Conservation (phyloP, 2,797 vertebrate genomes). For the Carcharodon carcharias region DNA sequence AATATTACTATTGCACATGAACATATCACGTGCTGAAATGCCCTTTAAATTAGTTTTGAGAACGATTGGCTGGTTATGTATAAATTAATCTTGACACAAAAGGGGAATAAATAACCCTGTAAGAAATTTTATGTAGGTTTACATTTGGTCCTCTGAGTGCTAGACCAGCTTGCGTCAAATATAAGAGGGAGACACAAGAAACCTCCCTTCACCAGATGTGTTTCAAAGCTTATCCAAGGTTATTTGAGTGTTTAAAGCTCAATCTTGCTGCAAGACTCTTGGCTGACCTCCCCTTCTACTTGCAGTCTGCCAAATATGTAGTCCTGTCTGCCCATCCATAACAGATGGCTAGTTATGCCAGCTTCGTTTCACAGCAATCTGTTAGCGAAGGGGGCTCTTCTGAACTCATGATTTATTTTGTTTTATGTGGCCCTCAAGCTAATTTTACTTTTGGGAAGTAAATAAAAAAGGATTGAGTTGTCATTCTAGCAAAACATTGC, state of each 20-base stretch:
- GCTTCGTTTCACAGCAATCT: neutral
- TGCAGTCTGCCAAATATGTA: neutral
- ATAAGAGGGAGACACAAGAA: neutral
- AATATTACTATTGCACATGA: neutral
- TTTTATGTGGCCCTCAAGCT: neutral
- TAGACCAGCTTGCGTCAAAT: neutral
- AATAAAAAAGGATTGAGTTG: neutral
- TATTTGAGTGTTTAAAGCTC: neutral
- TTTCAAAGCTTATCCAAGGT: neutral
- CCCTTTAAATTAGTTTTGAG: neutral
- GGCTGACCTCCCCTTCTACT: neutral
- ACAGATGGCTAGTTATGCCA: neutral
- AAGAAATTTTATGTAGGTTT: neutral
- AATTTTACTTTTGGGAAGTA: neutral
- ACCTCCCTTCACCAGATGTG: neutral
- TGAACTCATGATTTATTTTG: slow-evolving; percentile 10
- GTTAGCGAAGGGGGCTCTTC: neutral
- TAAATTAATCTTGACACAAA: neutral
- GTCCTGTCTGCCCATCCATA: neutral
- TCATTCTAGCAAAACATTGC: neutral
- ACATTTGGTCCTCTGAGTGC: neutral
- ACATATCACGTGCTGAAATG: neutral
- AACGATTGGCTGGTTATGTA: neutral
- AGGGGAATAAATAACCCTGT: neutral
- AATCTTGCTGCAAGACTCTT: neutral